Conservation (phyloP, 2,113 vertebrate species). For the Percopsis transmontana region DNA sequence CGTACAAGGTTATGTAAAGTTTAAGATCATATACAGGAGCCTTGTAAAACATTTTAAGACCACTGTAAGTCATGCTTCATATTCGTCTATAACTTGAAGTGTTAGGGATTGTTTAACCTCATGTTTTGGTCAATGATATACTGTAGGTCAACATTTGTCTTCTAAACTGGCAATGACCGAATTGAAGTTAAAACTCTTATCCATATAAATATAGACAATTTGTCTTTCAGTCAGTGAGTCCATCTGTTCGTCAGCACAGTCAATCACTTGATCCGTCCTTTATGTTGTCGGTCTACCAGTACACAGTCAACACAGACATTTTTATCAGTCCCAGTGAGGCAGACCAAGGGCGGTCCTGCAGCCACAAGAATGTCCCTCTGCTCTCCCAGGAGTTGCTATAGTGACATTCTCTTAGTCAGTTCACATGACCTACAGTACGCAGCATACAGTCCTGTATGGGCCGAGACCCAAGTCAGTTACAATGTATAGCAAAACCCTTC, state of each 20-base stretch:
- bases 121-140: neutral
- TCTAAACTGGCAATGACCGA: too few species aligned
- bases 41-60: too few species aligned
- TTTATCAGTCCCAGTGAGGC: constrained; percentile 37
- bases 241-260: constrained; percentile 13
- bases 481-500: neutral
- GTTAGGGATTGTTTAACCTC: neutral
- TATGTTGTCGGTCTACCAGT: constrained; percentile 37
- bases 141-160: neutral
- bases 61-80: too few species aligned
- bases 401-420: constrained; percentile 48
- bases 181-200: neutral
- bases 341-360: constrained; percentile 29
- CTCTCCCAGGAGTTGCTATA: constrained; percentile 53
- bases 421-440: constrained; percentile 73
- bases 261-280: neutral
- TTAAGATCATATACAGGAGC: neutral
- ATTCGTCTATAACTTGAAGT: neutral
- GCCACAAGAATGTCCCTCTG: constrained; percentile 59
- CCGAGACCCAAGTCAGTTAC: too few species aligned
- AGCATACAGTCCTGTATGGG: too few species aligned
- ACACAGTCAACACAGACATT: constrained; percentile 13
- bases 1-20: too few species aligned
- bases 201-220: neutral
- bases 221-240: constrained; percentile 9